Evolutionary conservation across 2,113 vertebrate species (phyloP).

Genomic region (Anarhynchus alexandrinus): DNA sequence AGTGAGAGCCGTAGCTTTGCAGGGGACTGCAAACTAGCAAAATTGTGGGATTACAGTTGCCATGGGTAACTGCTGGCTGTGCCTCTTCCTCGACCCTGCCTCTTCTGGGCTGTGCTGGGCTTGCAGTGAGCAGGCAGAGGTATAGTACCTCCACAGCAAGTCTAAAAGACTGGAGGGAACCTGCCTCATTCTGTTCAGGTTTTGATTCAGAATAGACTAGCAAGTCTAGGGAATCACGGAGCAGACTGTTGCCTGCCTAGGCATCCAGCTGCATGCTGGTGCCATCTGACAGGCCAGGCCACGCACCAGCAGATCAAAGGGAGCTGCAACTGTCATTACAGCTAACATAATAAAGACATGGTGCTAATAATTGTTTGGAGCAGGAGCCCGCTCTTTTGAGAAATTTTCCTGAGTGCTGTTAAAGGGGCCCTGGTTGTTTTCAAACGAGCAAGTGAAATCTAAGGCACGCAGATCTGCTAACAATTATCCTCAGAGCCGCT

Average conservation of each 20-base stretch:
- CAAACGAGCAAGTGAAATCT: background rate
- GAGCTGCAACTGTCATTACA: background rate
- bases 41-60: background rate
- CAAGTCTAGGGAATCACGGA: background rate
- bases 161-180: background rate
- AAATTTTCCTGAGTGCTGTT: background rate
- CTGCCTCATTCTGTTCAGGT: background rate
- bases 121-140: background rate
- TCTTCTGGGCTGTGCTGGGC: background rate
- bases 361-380: background rate
- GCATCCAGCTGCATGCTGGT: background rate
- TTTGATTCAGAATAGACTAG: background rate
- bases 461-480: background rate
- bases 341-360: background rate
- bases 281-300: background rate
- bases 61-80: conserved; percentile 8
- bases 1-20: background rate
- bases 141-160: background rate
- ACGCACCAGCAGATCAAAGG: background rate
- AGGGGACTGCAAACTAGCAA: background rate
- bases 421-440: conserved; percentile 14
- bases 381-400: background rate
- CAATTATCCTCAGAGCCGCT: background rate
- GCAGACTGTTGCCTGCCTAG: background rate
- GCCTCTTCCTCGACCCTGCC: background rate